These are phyloP conservation scores for Pachyseris speciosa DNA, from an alignment of 64 coral and sea anemone species.

Conservation along the genomic window DNA sequence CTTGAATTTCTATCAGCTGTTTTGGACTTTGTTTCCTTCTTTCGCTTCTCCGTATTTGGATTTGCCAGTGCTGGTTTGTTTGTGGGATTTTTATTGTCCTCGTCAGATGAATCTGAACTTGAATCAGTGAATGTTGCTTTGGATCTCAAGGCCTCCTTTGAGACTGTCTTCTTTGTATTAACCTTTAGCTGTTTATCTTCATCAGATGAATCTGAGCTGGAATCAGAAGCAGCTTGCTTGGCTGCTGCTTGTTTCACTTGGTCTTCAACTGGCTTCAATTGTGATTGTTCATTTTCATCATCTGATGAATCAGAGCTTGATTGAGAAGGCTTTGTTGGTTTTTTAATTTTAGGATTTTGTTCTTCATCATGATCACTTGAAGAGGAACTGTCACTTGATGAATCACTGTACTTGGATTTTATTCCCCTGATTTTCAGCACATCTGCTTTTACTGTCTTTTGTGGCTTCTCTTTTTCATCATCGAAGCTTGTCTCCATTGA, in stretches of 20 bases:
- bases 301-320: constrained; percentile 21
- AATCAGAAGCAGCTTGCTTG: background rate
- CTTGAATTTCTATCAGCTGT: background rate
- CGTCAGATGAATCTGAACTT: constrained; percentile 50
- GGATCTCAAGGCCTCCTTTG: background rate
- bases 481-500: constrained; percentile 13
- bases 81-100: background rate
- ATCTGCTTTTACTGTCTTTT: constrained; percentile 18
- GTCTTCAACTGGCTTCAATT: background rate
- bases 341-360: background rate
- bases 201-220: constrained; percentile 37
- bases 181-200: background rate
- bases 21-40: background rate
- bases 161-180: background rate
- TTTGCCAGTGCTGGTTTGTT: background rate
- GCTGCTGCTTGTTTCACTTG: background rate
- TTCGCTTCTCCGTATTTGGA: background rate
- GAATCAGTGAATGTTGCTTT: constrained; percentile 21
- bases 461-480: background rate
- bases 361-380: constrained; percentile 41
- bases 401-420: constrained; percentile 18
- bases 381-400: constrained; percentile 43
- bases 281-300: background rate
- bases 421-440: constrained; percentile 40
- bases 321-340: background rate